Evolutionary conservation across 2,797 vertebrate genomes (phyloP), one percentile per base, ranked within the genome.

Genomic region (Manis pentadactyla): DNA sequence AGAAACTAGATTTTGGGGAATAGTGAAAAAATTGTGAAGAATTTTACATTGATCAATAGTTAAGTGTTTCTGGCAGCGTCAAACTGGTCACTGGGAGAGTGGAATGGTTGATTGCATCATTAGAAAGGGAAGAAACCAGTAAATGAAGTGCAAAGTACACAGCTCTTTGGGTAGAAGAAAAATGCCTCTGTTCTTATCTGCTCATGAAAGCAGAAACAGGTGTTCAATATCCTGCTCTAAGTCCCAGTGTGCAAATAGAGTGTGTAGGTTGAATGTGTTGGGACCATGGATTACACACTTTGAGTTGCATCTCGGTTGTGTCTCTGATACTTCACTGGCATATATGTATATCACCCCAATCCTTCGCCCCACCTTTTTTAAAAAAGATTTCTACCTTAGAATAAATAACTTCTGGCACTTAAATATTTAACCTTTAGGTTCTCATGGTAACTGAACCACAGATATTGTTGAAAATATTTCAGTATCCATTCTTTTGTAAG

Each of bases 391-490:
- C 39, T 92, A 18, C n/a, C 15, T 89, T 89, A 63, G 34, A 93
- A 71, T 13, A 73, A 90, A 66, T 82, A 86, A 46, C 31, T 90
- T 90, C 51, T 59, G 29, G 66, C 5, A 15, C 4, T 7, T 82
- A 55, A 77, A 85, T 81, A 68, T 51, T 87, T 93, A 84, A 74
- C 39, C 39, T 87, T 86, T 19, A 85, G 14, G 29, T 96, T 93
- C 34, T 69, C 19, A 14, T 92, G 39, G 5, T 74, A 81, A 69
- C 23, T 90, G 37, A 93, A 42, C 23, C n/a, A 87, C 10, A 91
- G 29, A 0, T 85, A 71, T 64, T 95, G 18, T 75, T 85, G n/a
- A 91, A 93, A 85, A 57, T 82, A 82, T 73, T 94, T 89, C n/a
- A 51, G 4, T 57, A 66, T 87, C 42, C 19, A 23, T 95, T 74